Evolutionary conservation across 2,888 invertebrate species (phyloP), one percentile per base, ranked within the genome.

Genomic region (Zaprionus lineosus): DNA sequence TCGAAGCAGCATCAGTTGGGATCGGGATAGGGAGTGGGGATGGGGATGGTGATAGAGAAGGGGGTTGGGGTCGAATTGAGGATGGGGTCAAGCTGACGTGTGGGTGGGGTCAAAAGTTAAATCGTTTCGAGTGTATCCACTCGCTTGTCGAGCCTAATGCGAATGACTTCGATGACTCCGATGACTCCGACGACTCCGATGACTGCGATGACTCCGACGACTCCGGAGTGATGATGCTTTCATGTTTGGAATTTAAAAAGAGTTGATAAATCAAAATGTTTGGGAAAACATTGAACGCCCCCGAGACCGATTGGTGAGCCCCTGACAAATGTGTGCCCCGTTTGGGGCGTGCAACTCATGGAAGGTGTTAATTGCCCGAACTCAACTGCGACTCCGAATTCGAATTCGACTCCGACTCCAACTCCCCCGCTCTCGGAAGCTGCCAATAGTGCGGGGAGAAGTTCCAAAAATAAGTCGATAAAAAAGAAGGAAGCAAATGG

Each of bases 41-140:
- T n/a, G 33, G 11, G 24, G 4, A 19, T 12, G 19, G 24, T n/a
- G n/a, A n/a, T n/a, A n/a, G n/a, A n/a, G 15, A 11, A 11, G 3
- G 46, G 5, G 7, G 6, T 19, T 14, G 19, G 29, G 19, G 15
- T 26, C 14, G 29, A 9, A n/a, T n/a, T 6, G 15, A 40, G 14
- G 21, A 37, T 16, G 33, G 26, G 19, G 9, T 39, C 57, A 71
- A 57, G 62, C 33, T 40, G 40, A 33, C 58, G 37, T 59, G 84
- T 84, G 82, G 86, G 81, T 48, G 86, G 85, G 85, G 86, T 81
- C 84, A 77, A 82, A 68, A 77, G 85, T 84, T 84, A 84, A 86
- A 76, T 84, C 82, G 82, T 65, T 81, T 82, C 62, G 62, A 77
- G 66, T 78, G 83, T 82, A 53, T 58, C 59, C 53, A 53, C 56